A percentile compares a stretch with the other conserved stretches of the same genome.
phyloP scores from a whole-genome alignment of 2,888 invertebrate genomes.

The Tenthredo distinguenda region DNA sequence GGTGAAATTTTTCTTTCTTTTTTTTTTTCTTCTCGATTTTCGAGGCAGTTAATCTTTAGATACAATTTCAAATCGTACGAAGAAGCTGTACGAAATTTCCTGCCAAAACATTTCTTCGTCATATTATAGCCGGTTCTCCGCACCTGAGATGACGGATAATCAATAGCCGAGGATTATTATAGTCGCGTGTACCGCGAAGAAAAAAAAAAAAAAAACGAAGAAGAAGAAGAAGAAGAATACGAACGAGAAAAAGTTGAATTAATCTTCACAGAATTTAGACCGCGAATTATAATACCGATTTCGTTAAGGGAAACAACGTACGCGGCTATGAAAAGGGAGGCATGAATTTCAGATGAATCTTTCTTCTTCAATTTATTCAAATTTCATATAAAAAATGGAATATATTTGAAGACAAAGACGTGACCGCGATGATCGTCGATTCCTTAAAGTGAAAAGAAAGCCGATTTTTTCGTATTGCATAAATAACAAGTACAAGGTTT shows the following conservation, averaged over 20 bases:
- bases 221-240: not conserved
- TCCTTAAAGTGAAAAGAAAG: no score
- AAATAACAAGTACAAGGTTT: no score
- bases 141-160: not conserved
- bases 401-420: not conserved
- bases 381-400: not conserved
- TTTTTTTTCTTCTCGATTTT: not conserved
- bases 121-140: not conserved
- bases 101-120: slow-evolving; percentile 14
- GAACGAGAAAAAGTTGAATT: not conserved
- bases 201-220: slow-evolving; percentile 22
- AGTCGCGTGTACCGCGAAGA: slow-evolving; percentile 52
- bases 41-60: not conserved
- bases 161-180: not conserved
- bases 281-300: not conserved
- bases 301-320: not conserved
- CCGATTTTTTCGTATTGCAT: no score
- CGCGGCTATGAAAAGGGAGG: not conserved
- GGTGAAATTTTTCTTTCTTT: not conserved
- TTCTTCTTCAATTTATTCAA: not conserved
- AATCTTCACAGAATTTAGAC: not conserved
- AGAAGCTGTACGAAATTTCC: not conserved
- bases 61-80: not conserved
- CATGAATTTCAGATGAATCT: not conserved
- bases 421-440: no score